Percentiles rank a stretch among this genome's conserved stretches.
Conservation (phyloP, 2,113 vertebrate genomes). For the Helogale parvula region DNA sequence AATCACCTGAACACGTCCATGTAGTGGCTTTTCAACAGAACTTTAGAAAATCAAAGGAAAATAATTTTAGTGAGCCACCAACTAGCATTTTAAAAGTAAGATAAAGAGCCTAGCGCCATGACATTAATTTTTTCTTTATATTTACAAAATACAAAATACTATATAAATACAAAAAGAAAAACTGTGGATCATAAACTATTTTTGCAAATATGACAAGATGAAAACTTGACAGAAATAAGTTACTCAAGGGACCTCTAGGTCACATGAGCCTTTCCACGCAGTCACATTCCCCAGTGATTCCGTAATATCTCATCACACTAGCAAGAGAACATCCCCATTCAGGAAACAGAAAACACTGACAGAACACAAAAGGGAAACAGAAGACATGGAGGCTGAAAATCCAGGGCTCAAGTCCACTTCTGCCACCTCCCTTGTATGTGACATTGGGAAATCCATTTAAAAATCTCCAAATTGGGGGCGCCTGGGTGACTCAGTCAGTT, state of each 20-base stretch:
- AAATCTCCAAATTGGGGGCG: not conserved
- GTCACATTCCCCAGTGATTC: not conserved
- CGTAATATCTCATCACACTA: not conserved
- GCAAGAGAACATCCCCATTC: not conserved
- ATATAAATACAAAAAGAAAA: conserved; percentile 27
- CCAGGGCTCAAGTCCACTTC: not conserved
- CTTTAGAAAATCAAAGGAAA: not conserved
- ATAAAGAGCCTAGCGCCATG: not conserved
- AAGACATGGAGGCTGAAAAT: not conserved
- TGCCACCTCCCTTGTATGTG: not conserved
- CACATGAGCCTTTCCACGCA: not conserved
- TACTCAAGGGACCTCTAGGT: not conserved
- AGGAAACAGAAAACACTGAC: not conserved
- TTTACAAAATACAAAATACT: not conserved
- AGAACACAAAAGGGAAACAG: not conserved
- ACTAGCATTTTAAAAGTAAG: conserved; percentile 25
- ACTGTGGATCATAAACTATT: not conserved
- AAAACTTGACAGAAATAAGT: conserved; percentile 29
- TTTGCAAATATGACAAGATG: not conserved
- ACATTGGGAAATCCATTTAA: not conserved
- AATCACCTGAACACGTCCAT: not conserved
- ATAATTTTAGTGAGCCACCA: not conserved
- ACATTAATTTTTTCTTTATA: conserved; percentile 26
- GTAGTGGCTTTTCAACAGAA: not conserved
- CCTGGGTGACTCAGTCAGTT: too few relatives aligned